Percentiles rank a stretch among this genome's conserved stretches.
These are phyloP conservation scores for Pemphigus obesinymphae DNA, from an alignment of 1,140 invertebrate species.

Conservation along the genomic window DNA sequence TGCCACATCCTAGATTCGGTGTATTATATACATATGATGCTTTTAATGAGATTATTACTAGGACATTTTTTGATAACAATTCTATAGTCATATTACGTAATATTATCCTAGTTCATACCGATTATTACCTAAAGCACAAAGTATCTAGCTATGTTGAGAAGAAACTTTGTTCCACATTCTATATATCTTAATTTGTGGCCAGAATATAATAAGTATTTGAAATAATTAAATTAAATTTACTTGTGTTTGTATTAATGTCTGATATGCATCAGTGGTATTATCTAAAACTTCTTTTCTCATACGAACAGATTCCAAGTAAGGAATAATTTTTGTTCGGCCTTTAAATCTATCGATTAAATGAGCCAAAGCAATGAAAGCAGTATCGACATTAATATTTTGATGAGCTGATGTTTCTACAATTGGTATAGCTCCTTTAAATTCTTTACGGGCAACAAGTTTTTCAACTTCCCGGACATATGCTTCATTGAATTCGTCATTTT, in stretches of 20 bases:
- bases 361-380: conserved; percentile 86
- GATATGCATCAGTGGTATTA: conserved; percentile 80
- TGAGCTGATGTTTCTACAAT: conserved; percentile 93
- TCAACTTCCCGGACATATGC: conserved; percentile 84
- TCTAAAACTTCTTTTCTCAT: conserved; percentile 83
- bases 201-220: no score
- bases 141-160: no score
- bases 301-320: conserved; percentile 81
- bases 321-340: conserved; percentile 65
- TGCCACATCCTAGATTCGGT: no score
- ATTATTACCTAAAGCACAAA: no score
- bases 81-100: no score
- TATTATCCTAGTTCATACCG: no score
- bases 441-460: conserved; percentile 79
- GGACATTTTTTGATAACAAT: no score
- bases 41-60: no score
- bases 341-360: conserved; percentile 82
- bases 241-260: conserved; percentile 74
- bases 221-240: conserved; percentile 51
- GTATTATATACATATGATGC: no score
- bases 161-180: no score
- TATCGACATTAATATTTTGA: conserved; percentile 94
- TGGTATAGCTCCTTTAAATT: conserved; percentile 82
- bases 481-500: conserved; percentile 91
- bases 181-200: no score